Evolutionary conservation across 2,888 invertebrate genomes (phyloP).

Genomic region (Oasisia sp.): DNA sequence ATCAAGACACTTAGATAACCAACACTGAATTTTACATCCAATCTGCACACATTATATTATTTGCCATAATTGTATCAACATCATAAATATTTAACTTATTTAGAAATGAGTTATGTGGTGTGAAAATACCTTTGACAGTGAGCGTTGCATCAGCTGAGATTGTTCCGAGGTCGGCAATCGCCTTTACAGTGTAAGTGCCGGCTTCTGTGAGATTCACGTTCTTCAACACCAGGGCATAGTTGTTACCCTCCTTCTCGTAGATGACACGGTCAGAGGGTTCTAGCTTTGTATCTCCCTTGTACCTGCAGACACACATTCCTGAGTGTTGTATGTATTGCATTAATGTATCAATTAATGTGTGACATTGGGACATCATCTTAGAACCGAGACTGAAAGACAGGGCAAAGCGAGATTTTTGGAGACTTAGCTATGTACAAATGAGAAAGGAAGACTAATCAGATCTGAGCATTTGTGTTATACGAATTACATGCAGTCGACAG

Average conservation of each 20-base stretch:
- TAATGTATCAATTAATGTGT: not conserved
- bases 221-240: conserved; percentile 53
- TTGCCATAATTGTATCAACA: too few relatives aligned
- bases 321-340: not conserved
- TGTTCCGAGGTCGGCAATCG: conserved; percentile 58
- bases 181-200: conserved; percentile 55
- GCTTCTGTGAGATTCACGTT: conserved; percentile 50
- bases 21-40: not conserved
- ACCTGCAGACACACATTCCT: not conserved
- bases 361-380: not conserved
- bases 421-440: too few relatives aligned
- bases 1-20: not conserved
- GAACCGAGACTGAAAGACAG: too few relatives aligned
- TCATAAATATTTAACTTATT: too few relatives aligned
- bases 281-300: conserved; percentile 18
- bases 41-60: too few relatives aligned
- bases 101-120: too few relatives aligned
- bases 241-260: conserved; percentile 51
- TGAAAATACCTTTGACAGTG: conserved; percentile 59
- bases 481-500: not conserved
- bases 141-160: conserved; percentile 58
- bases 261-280: conserved; percentile 30
- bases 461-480: not conserved
- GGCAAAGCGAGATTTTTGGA: too few relatives aligned
- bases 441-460: too few relatives aligned